Conservation (phyloP, 2,797 vertebrate species). For the Pseudomugil tenellus region DNA sequence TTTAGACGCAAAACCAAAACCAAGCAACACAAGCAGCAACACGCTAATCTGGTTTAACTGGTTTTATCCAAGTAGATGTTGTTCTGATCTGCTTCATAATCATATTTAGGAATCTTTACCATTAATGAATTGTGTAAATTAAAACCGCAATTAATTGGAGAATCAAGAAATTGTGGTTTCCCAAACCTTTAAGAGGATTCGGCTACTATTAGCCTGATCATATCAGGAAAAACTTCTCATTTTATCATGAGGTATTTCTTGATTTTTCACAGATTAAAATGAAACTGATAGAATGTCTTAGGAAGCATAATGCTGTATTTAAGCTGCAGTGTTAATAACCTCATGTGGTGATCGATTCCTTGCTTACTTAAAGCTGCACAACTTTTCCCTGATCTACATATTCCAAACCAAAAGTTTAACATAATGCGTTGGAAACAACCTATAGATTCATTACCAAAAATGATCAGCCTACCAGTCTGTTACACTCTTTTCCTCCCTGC, state of each 20-base stretch:
- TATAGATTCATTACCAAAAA: no score
- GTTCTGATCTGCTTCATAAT: no score
- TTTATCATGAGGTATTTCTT: not conserved
- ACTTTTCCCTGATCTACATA: not conserved
- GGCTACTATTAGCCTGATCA: not conserved
- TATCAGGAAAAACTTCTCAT: not conserved
- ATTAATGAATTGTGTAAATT: no score
- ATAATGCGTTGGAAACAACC: not conserved
- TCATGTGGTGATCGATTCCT: not conserved
- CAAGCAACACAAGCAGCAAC: no score
- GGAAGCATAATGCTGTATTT: not conserved
- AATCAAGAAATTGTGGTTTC: no score
- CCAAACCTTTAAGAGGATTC: not conserved
- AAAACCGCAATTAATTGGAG: no score
- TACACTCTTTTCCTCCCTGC: not conserved
- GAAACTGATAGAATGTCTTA: not conserved
- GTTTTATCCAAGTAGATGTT: no score
- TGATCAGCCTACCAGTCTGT: not conserved
- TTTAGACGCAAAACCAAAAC: no score
- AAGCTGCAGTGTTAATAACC: not conserved
- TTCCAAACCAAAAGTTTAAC: not conserved
- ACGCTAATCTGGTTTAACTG: no score
- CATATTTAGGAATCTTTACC: no score
- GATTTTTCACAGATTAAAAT: not conserved
- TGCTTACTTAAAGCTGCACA: not conserved